Percentiles rank a stretch among this genome's conserved stretches.
These are phyloP conservation scores for Lithophane socia DNA, from an alignment of 2,888 invertebrate genomes.

Conservation along the genomic window DNA sequence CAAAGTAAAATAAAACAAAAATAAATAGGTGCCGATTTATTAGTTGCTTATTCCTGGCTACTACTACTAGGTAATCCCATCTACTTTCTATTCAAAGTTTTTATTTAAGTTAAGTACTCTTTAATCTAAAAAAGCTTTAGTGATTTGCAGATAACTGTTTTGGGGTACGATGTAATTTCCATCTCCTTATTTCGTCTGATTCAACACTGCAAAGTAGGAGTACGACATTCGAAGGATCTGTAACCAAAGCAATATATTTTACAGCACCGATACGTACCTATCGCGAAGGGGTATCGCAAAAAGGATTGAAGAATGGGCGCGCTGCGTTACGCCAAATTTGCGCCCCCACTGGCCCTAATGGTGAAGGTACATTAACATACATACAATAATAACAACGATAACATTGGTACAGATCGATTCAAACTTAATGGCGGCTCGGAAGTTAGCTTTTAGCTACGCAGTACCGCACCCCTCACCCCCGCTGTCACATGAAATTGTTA, in stretches of 20 bases:
- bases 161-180: neutral
- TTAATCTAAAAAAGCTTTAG: neutral
- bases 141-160: neutral
- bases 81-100: neutral
- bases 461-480: too few species aligned
- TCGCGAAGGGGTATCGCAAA: neutral
- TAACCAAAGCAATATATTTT: constrained; percentile 49
- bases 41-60: neutral
- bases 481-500: too few species aligned
- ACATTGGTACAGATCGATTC: too few species aligned
- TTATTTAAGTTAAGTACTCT: neutral
- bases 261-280: neutral
- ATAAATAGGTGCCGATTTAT: constrained; percentile 1
- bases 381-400: too few species aligned
- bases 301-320: neutral
- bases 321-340: neutral
- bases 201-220: constrained; percentile 84
- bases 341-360: too few species aligned
- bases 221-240: constrained; percentile 86
- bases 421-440: too few species aligned
- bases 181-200: constrained; percentile 68
- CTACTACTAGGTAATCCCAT: neutral
- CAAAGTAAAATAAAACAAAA: neutral
- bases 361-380: neutral
- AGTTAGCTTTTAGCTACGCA: too few species aligned